These are phyloP conservation scores for Lepidocyrtinus sp. DNA, from an alignment of 2,888 invertebrate genomes.

Conservation along the genomic window DNA sequence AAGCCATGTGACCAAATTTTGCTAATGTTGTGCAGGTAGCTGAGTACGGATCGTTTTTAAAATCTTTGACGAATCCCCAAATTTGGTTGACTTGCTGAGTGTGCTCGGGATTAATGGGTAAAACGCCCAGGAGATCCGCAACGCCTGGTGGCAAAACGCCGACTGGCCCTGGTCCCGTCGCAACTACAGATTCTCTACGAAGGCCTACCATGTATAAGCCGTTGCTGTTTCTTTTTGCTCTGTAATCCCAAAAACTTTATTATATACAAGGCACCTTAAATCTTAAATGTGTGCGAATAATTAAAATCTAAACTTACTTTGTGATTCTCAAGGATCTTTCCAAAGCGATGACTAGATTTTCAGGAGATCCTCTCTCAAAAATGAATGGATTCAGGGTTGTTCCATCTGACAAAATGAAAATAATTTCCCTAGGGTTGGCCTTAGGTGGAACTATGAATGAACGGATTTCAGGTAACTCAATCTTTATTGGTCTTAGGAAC, in stretches of 20 bases:
- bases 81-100: constrained; percentile 61
- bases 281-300: neutral
- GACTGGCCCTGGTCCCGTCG: constrained; percentile 18
- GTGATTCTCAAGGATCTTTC: constrained; percentile 76
- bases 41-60: constrained; percentile 67
- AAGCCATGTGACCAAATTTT: constrained; percentile 66
- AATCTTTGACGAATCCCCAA: constrained; percentile 64
- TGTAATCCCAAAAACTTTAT: constrained; percentile 71
- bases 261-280: neutral
- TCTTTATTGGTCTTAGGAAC: constrained; percentile 64
- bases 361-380: constrained; percentile 90
- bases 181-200: constrained; percentile 43
- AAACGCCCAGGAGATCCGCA: constrained; percentile 56
- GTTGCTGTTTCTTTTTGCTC: constrained; percentile 77
- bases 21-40: constrained; percentile 63
- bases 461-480: constrained; percentile 68
- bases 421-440: constrained; percentile 72
- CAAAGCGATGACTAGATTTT: constrained; percentile 78
- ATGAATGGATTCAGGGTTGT: constrained; percentile 86
- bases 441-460: constrained; percentile 65
- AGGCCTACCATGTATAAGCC: constrained; percentile 80
- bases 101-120: constrained; percentile 59
- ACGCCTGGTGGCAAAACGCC: constrained; percentile 53
- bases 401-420: constrained; percentile 81
- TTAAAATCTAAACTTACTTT: constrained; percentile 75